These are phyloP conservation scores for Temnothorax unifasciatus DNA, from an alignment of 2,888 invertebrate species.

Conservation along the genomic window DNA sequence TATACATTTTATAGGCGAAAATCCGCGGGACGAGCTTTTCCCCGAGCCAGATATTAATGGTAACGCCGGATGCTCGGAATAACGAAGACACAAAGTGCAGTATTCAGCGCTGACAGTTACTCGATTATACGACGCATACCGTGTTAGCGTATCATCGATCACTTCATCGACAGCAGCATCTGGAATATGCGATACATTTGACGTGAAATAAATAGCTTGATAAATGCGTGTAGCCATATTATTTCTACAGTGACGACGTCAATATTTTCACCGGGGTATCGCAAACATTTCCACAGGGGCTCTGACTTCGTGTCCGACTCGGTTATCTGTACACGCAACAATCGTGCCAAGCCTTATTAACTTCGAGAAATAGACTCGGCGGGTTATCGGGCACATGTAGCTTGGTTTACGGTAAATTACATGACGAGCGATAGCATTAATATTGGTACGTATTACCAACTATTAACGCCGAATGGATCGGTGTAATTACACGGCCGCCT, in stretches of 20 bases:
- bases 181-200: conserved; percentile 58
- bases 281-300: not conserved
- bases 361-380: conserved; percentile 25
- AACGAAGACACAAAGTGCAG: conserved; percentile 59
- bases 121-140: conserved; percentile 54
- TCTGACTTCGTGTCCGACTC: not conserved
- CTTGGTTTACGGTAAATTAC: conserved; percentile 67
- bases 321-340: not conserved
- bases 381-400: conserved; percentile 51
- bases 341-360: not conserved
- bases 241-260: conserved; percentile 51
- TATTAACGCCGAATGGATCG: conserved; percentile 75
- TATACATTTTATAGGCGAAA: conserved; percentile 45
- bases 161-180: conserved; percentile 55
- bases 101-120: conserved; percentile 58
- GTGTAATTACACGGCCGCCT: conserved; percentile 71
- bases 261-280: conserved; percentile 33
- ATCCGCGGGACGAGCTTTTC: conserved; percentile 15
- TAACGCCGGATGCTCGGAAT: conserved; percentile 55
- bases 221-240: conserved; percentile 53
- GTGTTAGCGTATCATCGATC: conserved; percentile 58
- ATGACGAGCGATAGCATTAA: conserved; percentile 65
- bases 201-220: conserved; percentile 59
- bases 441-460: conserved; percentile 75
- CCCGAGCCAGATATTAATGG: conserved; percentile 50